Evolutionary conservation across 2,888 invertebrate species (phyloP).

Genomic region (Ichneumon xanthorius): DNA sequence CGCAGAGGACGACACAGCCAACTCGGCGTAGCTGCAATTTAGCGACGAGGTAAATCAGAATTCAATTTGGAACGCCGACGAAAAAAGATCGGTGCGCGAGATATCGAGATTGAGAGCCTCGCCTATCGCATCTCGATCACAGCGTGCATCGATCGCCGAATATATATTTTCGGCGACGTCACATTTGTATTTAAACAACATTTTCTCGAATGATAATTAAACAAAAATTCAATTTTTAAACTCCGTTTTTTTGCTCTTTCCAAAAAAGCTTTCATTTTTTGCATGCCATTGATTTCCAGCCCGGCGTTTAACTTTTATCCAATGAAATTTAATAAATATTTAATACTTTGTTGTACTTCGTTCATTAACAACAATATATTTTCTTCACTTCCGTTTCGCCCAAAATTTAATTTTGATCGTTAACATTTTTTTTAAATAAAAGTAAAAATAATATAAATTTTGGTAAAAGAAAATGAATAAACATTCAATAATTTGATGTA

Average conservation of each 20-base stretch:
- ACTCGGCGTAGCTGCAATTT: conserved; percentile 56
- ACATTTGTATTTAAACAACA: background rate
- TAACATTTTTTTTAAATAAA: too few species aligned
- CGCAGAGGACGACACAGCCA: background rate
- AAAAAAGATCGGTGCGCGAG: conserved; percentile 67
- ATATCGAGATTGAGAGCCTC: conserved; percentile 47
- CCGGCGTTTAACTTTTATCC: background rate
- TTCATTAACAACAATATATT: too few species aligned
- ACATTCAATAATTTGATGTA: background rate
- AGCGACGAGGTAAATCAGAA: conserved; percentile 78
- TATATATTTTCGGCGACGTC: background rate
- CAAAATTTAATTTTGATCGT: too few species aligned
- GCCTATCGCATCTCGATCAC: conserved; percentile 19
- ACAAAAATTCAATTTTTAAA: background rate
- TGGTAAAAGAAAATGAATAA: background rate
- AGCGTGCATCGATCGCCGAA: background rate
- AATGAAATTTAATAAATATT: background rate
- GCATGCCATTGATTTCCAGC: background rate
- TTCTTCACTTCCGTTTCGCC: too few species aligned
- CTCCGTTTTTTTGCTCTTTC: too few species aligned
- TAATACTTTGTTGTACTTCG: too few species aligned
- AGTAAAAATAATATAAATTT: too few species aligned
- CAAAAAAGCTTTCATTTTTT: too few species aligned
- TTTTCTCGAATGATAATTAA: background rate
- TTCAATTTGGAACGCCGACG: conserved; percentile 79